Base-by-base conservation (phyloP, 2,888 invertebrate genomes). In the Hirtodrosophila alboralis region DNA sequence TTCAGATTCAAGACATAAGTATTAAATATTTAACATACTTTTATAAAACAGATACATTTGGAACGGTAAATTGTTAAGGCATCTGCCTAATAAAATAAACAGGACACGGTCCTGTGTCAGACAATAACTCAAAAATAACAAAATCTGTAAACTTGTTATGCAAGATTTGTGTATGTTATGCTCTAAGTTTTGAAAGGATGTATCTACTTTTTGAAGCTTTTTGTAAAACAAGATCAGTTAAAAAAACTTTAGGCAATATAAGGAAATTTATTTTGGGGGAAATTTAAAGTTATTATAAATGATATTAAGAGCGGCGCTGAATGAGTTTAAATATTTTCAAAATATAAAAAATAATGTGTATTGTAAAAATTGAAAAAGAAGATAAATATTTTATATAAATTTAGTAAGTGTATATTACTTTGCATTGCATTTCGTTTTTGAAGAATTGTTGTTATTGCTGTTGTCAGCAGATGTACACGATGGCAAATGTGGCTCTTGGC, bases 71-170 rank as follows among this genome's bases (percentile, higher is more conserved):
- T 58, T 57, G 48, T 18, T 48, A 31, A 37, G 16, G 16, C 40
- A 47, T 36, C 45, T 18, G 31, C 30, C 44, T 48, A 43, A 60
- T 66, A 51, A 64, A 64, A 45, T 58, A 72, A 59, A 49, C 68
- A 81, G 75, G 73, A 78, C 67, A 72, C 54, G 69, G 60, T 62
- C 59, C 49, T 52, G 54, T 49, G 49, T 34, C 59, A 58, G 52
- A 48, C 56, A 80, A 57, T 74, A 77, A 65, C 53, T 68, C 41
- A 65, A 48, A 69, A 54, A 51, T 40, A 49, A 44, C 37, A 38
- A 36, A 65, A 34, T 18, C 43, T 36, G 31, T 21, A 57, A 67
- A 66, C 78, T 63, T 44, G 71, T 66, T 78, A 57, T 54, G 59
- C 78, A 60, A 63, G 58, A 57, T 66, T 51, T 56, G 38, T 44